These are phyloP conservation scores for Pollicipes pollicipes DNA, from an alignment of 1,140 invertebrate genomes.

Conservation along the genomic window DNA sequence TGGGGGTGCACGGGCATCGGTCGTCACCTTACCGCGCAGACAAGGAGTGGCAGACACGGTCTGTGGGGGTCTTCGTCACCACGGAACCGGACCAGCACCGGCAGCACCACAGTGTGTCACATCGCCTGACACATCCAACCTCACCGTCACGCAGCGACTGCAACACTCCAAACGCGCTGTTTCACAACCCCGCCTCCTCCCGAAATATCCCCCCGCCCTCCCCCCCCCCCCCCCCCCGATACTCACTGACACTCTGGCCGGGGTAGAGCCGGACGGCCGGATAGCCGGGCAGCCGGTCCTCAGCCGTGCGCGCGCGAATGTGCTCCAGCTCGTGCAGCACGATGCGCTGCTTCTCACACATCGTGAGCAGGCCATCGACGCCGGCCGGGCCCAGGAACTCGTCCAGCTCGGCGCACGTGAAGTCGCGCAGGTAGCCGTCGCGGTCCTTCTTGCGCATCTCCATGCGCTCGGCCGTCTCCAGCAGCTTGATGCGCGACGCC, in stretches of 20 bases:
- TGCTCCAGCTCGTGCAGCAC: constrained; percentile 48
- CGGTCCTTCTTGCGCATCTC: constrained; percentile 41
- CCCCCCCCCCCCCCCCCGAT: too few species aligned
- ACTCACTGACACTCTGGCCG: constrained; percentile 43
- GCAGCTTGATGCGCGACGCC: constrained; percentile 41
- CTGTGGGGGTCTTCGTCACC: too few species aligned
- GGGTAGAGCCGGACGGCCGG: constrained; percentile 35
- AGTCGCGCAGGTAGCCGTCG: not conserved
- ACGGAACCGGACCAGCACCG: too few species aligned
- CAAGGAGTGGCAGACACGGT: too few species aligned
- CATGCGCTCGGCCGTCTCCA: constrained; percentile 48
- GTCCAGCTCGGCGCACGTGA: not conserved
- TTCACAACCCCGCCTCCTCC: too few species aligned
- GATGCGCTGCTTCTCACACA: constrained; percentile 47
- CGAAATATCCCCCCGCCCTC: too few species aligned
- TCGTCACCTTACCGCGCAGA: too few species aligned
- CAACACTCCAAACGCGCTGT: too few species aligned
- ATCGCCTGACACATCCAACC: too few species aligned
- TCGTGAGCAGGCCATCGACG: constrained; percentile 38
- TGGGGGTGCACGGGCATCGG: too few species aligned
- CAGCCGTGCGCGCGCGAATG: constrained; percentile 37
- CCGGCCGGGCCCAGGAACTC: constrained; percentile 18
- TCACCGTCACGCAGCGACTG: too few species aligned
- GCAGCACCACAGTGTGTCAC: too few species aligned
- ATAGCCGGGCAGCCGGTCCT: constrained; percentile 39